Base-by-base conservation (phyloP, 1,140 invertebrate species). In the Microplitis demolitor region DNA sequence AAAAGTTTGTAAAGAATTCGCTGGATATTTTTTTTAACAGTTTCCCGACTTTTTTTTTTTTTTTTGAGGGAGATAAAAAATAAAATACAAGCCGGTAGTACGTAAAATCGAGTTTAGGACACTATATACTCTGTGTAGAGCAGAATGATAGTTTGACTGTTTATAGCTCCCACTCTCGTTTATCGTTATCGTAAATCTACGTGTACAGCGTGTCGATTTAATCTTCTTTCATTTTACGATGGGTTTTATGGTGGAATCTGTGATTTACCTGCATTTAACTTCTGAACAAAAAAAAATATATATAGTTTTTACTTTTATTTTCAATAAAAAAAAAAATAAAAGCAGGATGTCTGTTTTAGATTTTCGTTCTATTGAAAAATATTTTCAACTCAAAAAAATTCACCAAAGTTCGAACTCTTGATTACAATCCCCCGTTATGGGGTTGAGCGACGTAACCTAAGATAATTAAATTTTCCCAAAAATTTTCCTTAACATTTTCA, bases 151-250 rank as follows among this genome's bases (percentile, higher is more conserved):
- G 13, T 80, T 77, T 76, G 76, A 77, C 9, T 77, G 77, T 83
- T 83, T 81, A 82, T 77, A 78, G 75, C 77, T 16, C 79, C 78
- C 80, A 82, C 82, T 82, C 76, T 74, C 79, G 78, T 84, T 83
- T 84, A 84, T 83, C 80, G 82, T 76, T 74, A 79, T 84, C 83
- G 80, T 84, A 84, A 84, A 84, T 84, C 71, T 75, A 77, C 77
- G 56, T 71, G 73, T 76, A 70, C 70, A 71, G 72, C 76, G 77
- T 66, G 69, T 71, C 72, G 74, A 78, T 83, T 83, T 83, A 80
- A 82, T 82, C 78, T 71, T 76, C 80, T 79, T 76, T 75, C 79
- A 74, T 78, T 84, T 84, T 83, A 84, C 79, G 81, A 82, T 61
- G 76, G 64, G 73, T 81, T 84, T 83, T 83, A 84, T 79, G 80